Base-by-base conservation (phyloP, 2,888 invertebrate species). In the Xiphydria camelus region DNA sequence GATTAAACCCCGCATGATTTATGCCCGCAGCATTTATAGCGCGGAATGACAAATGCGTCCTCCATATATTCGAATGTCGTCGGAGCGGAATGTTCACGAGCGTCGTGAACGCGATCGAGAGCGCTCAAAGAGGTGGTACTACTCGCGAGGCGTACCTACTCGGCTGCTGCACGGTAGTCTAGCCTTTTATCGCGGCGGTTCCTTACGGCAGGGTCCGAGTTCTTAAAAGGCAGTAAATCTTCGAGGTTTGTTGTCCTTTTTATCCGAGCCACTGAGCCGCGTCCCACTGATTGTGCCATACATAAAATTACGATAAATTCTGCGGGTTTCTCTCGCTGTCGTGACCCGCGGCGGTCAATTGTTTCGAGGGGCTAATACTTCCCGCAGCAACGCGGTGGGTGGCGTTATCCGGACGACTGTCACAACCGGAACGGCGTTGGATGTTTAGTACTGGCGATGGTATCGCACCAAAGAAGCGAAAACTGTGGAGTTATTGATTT, bases 281-380 rank as follows among this genome's bases (percentile, higher is more conserved):
- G 44, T 49, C 51, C 50, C 62, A 42, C 59, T 66, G 67, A 73
- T 73, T 68, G 73, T 66, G 68, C 62, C 66, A 70, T 71, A 72
- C 73, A 73, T 73, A 72, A 73, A 72, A 73, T 73, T 66, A 73
- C 73, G 66, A 73, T 73, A 72, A 73, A 73, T 73, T 51, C 58
- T 41, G 22, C 46, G 53, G 53, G 57, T 61, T 62, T 62, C 62
- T 58, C 61, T 51, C 32, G 51, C 56, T 58, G 61, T 59, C 61
- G 50, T 60, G 47, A 59, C 59, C 61, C 49, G 58, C 49, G 67
- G 67, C 68, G 42, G 47, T 62, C 66, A 47, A 67, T 68, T 66
- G 64, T 67, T 58, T 53, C 49, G 49, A 34, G 34, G 42, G 57
- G 52, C 56, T 62, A 61, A 65, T 62, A 51, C 49, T 55, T 50